These are phyloP conservation scores for Agonopterix alstromeriana DNA, from an alignment of 2,888 invertebrate genomes.

Conservation along the genomic window DNA sequence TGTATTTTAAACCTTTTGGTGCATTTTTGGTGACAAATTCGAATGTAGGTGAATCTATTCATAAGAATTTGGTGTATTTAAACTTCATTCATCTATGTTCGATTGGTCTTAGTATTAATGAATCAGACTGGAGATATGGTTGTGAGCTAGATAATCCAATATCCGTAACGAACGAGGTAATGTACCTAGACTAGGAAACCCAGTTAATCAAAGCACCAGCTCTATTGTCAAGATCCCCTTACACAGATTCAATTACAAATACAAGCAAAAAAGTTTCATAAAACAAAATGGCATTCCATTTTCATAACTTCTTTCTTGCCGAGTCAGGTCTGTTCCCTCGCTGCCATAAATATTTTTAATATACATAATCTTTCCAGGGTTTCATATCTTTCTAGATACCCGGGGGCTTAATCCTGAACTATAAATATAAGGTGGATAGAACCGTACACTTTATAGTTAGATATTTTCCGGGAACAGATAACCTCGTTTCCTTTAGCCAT, in stretches of 20 bases:
- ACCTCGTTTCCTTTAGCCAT: constrained; percentile 35
- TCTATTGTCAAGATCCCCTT: constrained; percentile 2
- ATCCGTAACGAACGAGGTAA: too few relatives aligned
- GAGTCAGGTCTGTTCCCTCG: not conserved
- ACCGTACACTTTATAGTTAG: constrained; percentile 15
- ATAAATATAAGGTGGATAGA: constrained; percentile 5
- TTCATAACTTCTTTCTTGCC: not conserved
- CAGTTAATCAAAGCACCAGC: too few relatives aligned
- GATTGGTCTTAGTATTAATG: too few relatives aligned
- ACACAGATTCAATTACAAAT: not conserved
- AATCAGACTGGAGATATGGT: too few relatives aligned
- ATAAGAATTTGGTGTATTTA: too few relatives aligned
- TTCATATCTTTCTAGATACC: constrained; percentile 3
- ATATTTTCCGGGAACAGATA: constrained; percentile 27
- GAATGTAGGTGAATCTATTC: too few relatives aligned
- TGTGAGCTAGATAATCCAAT: too few relatives aligned
- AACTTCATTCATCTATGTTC: too few relatives aligned
- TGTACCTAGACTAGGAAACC: too few relatives aligned
- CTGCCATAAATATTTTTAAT: constrained; percentile 8
- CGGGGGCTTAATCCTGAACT: not conserved
- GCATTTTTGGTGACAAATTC: too few relatives aligned
- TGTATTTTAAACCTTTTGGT: too few relatives aligned
- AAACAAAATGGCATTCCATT: not conserved
- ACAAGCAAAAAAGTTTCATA: not conserved
- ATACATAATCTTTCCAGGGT: constrained; percentile 5